Evolutionary conservation across 2,113 vertebrate species (phyloP), one percentile per base, ranked within the genome.

Genomic region (Microcebus griseorufus): DNA sequence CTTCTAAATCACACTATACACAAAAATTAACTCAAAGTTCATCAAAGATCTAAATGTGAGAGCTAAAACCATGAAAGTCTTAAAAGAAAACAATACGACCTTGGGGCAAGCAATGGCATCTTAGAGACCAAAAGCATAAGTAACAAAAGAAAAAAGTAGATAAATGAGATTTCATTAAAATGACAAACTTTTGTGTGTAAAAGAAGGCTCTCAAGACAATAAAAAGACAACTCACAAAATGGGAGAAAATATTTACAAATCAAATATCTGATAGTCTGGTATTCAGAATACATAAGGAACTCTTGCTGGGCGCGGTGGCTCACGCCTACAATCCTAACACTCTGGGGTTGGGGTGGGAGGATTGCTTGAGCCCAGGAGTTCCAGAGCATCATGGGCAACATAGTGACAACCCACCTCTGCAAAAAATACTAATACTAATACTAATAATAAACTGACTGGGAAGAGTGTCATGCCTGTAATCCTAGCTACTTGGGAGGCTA

Each of bases 21-120:
- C 42, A 95, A 75, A 93, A 89, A 64, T 27, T 76, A 88, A 95
- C 60, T 93, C 37, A 86, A 86, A 92, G 55, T 37, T 93, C 11
- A 83, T 39, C 39, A 73, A 88, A 75, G 14, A 69, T 5, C 9
- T 48, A 92, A 78, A 83, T 25, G 2, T 76, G 82, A 75, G 13
- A 82, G 73, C n/a, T 39, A 6, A 95, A 88, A 92, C 75, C 45
- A 87, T 39, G 53, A 53, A 55, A 64, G 3, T n/a, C 29, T 20
- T 76, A 22, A 64, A 83, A 92, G 67, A 70, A 76, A 76, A 86
- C 82, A 55, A 4, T 18, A 37, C 22, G 51, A 87, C 84, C 23
- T 10, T 65, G 60, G 27, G 55, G 55, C 27, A 78, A 48, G 70
- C 10, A 78, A 78, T 27, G 32, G 32, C 87, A 70, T 85, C 62